Evolutionary conservation across 1,140 invertebrate genomes (phyloP), one percentile per base, ranked within the genome.

Genomic region (Propsilocerus akamusi): DNA sequence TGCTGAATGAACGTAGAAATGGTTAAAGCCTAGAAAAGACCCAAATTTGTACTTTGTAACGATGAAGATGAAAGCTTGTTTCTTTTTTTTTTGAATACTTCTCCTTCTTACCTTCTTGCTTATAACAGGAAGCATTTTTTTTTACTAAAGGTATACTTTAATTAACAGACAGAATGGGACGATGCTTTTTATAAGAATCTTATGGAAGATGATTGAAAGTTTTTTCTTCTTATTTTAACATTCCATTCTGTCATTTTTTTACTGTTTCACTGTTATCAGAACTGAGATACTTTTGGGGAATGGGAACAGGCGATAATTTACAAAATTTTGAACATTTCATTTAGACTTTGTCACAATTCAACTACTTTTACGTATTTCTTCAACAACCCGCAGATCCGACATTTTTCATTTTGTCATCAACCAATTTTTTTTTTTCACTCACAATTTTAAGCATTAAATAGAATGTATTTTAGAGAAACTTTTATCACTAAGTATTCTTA

Each of bases 391-490:
- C n/a, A n/a, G n/a, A n/a, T 30, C 28, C 14, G 34, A 41, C 34
- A 41, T 41, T 41, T 41, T 37, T 37, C n/a, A 11, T n/a, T 30
- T 6, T 6, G 10, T 30, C 28, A 41, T 20, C 22, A 22, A 5
- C n/a, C n/a, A n/a, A n/a, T n/a, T n/a, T 17, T 17, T 17, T 41
- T 41, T 41, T 41, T 41, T 41, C 34, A 41, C 34, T 41, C 34
- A 41, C 34, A 41, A 41, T 17, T 41, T 20, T 22, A 7, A 20
- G 8, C 10, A 41, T 41, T 30, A 41, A 41, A 41, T 41, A 8
- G 17, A 41, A 20, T 41, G 22, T n/a, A 17, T 20, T 20, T 41
- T 20, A 17, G 22, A 5, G 10, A 17, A 20, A 41, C 34, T 41
- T 17, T 14, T 7, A 41, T 14, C 10, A 17, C 10, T 17, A 17